These are phyloP conservation scores for Electrona antarctica DNA, from an alignment of 2,113 vertebrate genomes.

Conservation along the genomic window DNA sequence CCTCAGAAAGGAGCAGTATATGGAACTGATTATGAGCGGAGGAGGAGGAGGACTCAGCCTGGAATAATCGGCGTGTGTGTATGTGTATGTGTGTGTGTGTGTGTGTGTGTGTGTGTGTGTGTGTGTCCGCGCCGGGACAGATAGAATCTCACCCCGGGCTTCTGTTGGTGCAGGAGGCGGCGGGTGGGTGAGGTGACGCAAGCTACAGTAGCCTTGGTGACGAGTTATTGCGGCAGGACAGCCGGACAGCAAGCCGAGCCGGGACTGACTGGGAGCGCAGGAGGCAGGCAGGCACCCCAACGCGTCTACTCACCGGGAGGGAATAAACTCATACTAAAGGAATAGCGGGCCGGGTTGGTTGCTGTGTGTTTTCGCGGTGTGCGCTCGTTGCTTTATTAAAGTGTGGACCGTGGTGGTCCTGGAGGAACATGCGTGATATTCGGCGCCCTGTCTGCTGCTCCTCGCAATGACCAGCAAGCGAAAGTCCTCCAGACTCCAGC, in stretches of 20 bases:
- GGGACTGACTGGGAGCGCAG: neutral
- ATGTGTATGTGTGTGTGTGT: neutral
- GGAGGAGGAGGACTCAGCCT: too few species aligned
- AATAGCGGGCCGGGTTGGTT: neutral
- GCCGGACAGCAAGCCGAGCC: slow-evolving; percentile 45
- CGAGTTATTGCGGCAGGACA: slow-evolving; percentile 65
- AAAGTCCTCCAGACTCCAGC: slow-evolving; percentile 80
- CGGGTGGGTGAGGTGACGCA: slow-evolving; percentile 75
- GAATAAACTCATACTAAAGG: slow-evolving; percentile 27
- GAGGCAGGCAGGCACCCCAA: slow-evolving; percentile 9
- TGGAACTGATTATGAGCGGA: neutral
- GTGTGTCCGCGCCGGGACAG: neutral
- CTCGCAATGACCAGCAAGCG: slow-evolving; percentile 82
- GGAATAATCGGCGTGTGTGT: too few species aligned
- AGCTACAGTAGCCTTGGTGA: slow-evolving; percentile 51
- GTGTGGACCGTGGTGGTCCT: too few species aligned
- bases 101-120: neutral
- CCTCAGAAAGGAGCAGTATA: slow-evolving; percentile 5
- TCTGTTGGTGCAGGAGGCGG: slow-evolving; percentile 52
- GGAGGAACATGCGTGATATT: slow-evolving; percentile 66
- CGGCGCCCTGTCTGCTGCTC: slow-evolving; percentile 33
- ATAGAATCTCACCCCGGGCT: too few species aligned
- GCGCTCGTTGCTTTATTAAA: slow-evolving; percentile 20
- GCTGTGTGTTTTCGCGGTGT: neutral
- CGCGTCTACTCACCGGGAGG: slow-evolving; percentile 27